phyloP scores from a whole-genome alignment of 2,888 invertebrate species.

The Brachypalpus laphriformis region DNA sequence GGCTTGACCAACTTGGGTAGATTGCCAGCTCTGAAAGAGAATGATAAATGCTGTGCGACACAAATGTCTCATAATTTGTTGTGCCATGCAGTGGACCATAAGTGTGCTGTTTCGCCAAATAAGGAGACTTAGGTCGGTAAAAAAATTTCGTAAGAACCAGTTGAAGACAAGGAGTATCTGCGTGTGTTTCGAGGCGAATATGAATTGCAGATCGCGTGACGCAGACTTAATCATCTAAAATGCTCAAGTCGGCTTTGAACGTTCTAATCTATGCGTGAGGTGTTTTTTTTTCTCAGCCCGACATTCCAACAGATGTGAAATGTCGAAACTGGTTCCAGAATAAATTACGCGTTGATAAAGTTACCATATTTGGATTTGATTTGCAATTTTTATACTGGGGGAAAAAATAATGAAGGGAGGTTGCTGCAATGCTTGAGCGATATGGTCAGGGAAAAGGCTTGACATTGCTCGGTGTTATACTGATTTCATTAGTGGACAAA shows the following conservation, averaged over 20 bases:
- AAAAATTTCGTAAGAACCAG: slow-evolving; percentile 31
- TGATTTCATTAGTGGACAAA: too few relatives aligned
- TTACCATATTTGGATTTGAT: slow-evolving; percentile 5
- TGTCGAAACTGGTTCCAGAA: slow-evolving; percentile 18
- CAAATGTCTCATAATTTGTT: slow-evolving; percentile 13
- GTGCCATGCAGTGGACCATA: background rate
- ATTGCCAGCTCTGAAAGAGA: too few relatives aligned
- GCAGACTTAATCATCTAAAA: slow-evolving; percentile 16
- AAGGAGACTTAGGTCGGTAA: slow-evolving; percentile 9
- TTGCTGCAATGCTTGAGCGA: background rate
- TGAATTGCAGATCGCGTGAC: slow-evolving; percentile 42
- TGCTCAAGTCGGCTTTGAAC: background rate
- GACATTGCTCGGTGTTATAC: background rate
- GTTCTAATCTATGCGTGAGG: slow-evolving; percentile 30
- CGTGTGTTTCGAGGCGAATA: background rate
- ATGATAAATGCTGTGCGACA: slow-evolving; percentile 47
- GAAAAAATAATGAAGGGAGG: background rate
- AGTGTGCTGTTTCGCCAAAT: slow-evolving; percentile 18
- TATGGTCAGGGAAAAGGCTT: background rate
- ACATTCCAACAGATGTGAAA: slow-evolving; percentile 9
- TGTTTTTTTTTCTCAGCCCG: background rate
- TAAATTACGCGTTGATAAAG: slow-evolving; percentile 1
- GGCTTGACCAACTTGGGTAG: slow-evolving; percentile 39
- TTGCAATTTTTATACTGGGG: background rate
- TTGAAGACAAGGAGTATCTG: background rate